These are phyloP conservation scores for Epinephelus lanceolatus DNA, from an alignment of 2,113 vertebrate species.

Conservation along the genomic window DNA sequence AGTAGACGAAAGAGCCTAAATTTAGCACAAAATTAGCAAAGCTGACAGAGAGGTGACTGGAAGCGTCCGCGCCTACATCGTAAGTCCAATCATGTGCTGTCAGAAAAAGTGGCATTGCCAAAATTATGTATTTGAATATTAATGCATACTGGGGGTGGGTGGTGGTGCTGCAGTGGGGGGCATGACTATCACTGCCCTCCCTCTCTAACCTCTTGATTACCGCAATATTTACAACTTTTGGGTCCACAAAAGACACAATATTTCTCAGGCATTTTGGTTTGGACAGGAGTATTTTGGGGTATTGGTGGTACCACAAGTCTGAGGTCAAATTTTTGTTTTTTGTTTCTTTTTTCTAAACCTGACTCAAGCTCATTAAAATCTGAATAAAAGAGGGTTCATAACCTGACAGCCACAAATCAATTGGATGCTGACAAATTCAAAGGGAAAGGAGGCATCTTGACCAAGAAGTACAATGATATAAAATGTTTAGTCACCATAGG, in stretches of 20 bases:
- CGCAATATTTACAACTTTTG: not conserved
- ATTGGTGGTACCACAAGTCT: not conserved
- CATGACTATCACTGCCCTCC: not conserved
- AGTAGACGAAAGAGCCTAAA: too few relatives aligned
- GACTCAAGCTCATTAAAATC: not conserved
- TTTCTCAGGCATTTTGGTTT: not conserved
- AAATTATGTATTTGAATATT: too few relatives aligned
- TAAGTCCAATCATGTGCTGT: too few relatives aligned
- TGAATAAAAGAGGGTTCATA: not conserved
- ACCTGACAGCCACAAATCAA: not conserved
- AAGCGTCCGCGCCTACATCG: too few relatives aligned
- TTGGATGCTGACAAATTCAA: not conserved
- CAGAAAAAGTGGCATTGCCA: too few relatives aligned
- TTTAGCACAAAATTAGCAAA: too few relatives aligned
- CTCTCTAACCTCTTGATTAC: not conserved
- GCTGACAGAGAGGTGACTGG: too few relatives aligned
- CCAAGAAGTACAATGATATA: not conserved
- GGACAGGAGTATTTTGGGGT: not conserved
- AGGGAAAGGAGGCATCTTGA: not conserved
- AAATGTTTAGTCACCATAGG: not conserved
- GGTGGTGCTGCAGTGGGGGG: too few relatives aligned
- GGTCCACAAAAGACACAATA: not conserved
- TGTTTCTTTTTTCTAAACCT: not conserved
- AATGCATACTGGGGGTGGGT: too few relatives aligned
- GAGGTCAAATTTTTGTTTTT: not conserved